phyloP scores from a whole-genome alignment of 2,113 vertebrate species.

The Rattus rattus region DNA sequence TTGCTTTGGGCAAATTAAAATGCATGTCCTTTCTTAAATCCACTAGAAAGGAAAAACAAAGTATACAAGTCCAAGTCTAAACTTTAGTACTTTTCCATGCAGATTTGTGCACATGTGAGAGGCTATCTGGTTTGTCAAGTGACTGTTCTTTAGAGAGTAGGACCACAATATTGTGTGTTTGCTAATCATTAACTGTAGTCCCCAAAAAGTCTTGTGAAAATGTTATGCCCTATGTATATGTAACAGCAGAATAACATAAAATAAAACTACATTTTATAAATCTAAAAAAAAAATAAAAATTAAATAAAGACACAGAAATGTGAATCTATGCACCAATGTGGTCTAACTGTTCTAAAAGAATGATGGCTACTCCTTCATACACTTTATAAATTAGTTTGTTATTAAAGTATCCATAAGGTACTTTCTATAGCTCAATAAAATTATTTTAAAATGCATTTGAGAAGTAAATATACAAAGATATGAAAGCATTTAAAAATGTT shows the following conservation, averaged over 20 bases:
- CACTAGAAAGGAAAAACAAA: slow-evolving; percentile 91
- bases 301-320: slow-evolving; percentile 1
- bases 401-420: not conserved
- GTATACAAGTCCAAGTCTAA: slow-evolving; percentile 89
- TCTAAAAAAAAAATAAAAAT: too few species aligned
- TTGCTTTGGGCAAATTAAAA: slow-evolving; percentile 87
- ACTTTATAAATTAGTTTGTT: not conserved
- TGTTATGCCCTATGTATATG: slow-evolving; percentile 92
- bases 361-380: not conserved
- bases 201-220: slow-evolving; percentile 96
- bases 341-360: slow-evolving; percentile 15
- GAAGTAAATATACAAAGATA: slow-evolving; percentile 17
- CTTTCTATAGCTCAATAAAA: not conserved
- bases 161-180: slow-evolving; percentile 93
- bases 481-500: slow-evolving; percentile 17
- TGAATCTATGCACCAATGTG: not conserved
- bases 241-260: slow-evolving; percentile 96
- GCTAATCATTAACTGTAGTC: slow-evolving; percentile 95
- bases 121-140: slow-evolving; percentile 92
- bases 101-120: slow-evolving; percentile 92
- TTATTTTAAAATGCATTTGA: slow-evolving; percentile 39
- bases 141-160: slow-evolving; percentile 93
- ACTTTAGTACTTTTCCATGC: slow-evolving; percentile 92
- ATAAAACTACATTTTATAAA: slow-evolving; percentile 98
- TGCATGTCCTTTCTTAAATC: slow-evolving; percentile 88